Evolutionary conservation across 2,797 vertebrate species (phyloP).

Genomic region (Siniperca undulata): DNA sequence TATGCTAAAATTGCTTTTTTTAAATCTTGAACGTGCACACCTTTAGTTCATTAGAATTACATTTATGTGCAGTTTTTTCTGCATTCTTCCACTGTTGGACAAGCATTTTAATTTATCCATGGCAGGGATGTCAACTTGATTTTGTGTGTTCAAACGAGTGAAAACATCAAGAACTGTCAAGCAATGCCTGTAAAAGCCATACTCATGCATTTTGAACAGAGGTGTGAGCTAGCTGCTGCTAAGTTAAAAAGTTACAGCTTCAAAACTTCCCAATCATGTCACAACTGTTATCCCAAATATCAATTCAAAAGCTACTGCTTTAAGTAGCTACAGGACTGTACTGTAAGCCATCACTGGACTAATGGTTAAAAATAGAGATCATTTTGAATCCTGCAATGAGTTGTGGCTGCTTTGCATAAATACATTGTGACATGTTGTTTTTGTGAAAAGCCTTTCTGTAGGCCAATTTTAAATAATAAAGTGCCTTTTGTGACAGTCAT

Average conservation of each 20-base stretch:
- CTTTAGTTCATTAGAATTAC: slow-evolving; percentile 52
- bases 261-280: slow-evolving; percentile 70
- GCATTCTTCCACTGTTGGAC: slow-evolving; percentile 30
- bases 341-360: slow-evolving; percentile 42
- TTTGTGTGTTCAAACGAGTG: slow-evolving; percentile 57
- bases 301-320: slow-evolving; percentile 56
- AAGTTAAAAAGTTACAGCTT: slow-evolving; percentile 66
- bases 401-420: slow-evolving; percentile 64
- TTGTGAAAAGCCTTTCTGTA: slow-evolving; percentile 45
- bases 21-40: slow-evolving; percentile 5
- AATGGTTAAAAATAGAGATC: slow-evolving; percentile 68
- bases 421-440: slow-evolving; percentile 68
- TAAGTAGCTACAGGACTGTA: slow-evolving; percentile 45
- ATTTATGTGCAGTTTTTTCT: slow-evolving; percentile 32
- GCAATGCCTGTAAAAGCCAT: slow-evolving; percentile 40
- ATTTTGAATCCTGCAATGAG: slow-evolving; percentile 48
- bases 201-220: slow-evolving; percentile 49
- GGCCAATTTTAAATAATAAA: slow-evolving; percentile 62
- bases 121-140: slow-evolving; percentile 46
- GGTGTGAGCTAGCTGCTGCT: slow-evolving; percentile 44
- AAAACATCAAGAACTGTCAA: slow-evolving; percentile 60
- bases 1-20: slow-evolving; percentile 23
- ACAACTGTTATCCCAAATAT: slow-evolving; percentile 63
- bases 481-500: slow-evolving; percentile 41
- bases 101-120: slow-evolving; percentile 46